Base-by-base conservation (phyloP, 2,113 vertebrate genomes). In the Stegostoma tigrinum region DNA sequence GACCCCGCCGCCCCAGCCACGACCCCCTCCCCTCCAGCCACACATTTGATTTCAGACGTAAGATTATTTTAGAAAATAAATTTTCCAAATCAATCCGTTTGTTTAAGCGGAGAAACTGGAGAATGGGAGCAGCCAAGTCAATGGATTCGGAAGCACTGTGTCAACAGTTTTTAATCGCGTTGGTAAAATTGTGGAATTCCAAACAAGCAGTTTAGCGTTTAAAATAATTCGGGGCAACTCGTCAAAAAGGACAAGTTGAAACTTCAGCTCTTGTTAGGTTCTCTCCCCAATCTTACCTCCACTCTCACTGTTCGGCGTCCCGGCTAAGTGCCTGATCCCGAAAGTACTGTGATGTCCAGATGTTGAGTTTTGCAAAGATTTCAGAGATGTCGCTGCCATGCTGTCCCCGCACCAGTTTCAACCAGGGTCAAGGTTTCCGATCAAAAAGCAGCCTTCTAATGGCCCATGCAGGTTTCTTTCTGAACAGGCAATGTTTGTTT, bases 251-350 rank as follows among this genome's bases (percentile, higher is more conserved):
- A 61, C 55, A 61, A 61, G 87, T 27, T 34, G 52, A 3, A 90
- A 55, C n/a, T 66, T 66, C 14, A 21, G 61, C 89, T 0, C 34
- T n/a, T 17, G 1, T 21, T 7, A 66, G 55, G 15, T 5, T 55
- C 3, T 17, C 78, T 38, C 17, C 78, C 4, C n/a, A 83, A 5
- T 52, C 94, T 95, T 95, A 95, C 94, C 94, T 95, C 68, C 94
- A 34, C 94, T 95, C 42, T 72, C 94, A 38, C 94, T 95, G 94
- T 95, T 72, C 14, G 94, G 94, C 67, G 67, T 95, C 67, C 94
- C 94, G 45, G 94, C 38, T 21, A 95, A 95, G 2, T 72, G 94
- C 14, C 94, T 95, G 94, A 95, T 72, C 38, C 67, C 94, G 38
- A 95, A 95, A 17, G 94, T 52, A 75, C 94, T 95, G 19, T 70